Conservation (phyloP, 23 tunicate genomes). For the Trididemnum nubilum region DNA sequence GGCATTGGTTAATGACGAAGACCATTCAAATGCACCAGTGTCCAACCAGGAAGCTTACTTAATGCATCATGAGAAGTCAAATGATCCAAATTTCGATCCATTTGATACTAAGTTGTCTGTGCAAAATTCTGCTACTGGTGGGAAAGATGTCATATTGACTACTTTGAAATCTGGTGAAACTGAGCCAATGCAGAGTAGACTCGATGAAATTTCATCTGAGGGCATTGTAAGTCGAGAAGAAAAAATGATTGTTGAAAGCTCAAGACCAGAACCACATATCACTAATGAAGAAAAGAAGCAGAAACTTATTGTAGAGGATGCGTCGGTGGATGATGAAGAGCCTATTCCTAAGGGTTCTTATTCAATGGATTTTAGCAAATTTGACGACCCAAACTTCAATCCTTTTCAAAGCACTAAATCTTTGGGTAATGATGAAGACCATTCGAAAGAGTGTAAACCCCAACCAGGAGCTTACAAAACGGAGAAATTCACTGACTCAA, state of each 20-base stretch:
- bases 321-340: background rate
- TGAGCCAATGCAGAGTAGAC: background rate
- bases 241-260: background rate
- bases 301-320: background rate
- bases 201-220: background rate
- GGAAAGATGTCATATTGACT: background rate
- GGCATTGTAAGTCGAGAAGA: background rate
- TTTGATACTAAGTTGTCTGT: constrained; percentile 32
- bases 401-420: constrained; percentile 42
- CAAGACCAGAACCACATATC: background rate
- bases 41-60: background rate
- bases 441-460: background rate
- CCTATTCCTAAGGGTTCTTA: constrained; percentile 41
- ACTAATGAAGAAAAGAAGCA: no score
- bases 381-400: constrained; percentile 57
- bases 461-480: constrained; percentile 51
- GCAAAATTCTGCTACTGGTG: constrained; percentile 4
- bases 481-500: constrained; percentile 48
- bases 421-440: constrained; percentile 23
- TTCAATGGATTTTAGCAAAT: constrained; percentile 48
- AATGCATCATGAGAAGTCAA: background rate
- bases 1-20: constrained; percentile 13
- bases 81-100: constrained; percentile 26
- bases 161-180: background rate
- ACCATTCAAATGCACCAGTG: background rate